Percentiles rank a stretch among this genome's conserved stretches.
Conservation (phyloP, 2,113 vertebrate species). For the Siniperca chuatsi region DNA sequence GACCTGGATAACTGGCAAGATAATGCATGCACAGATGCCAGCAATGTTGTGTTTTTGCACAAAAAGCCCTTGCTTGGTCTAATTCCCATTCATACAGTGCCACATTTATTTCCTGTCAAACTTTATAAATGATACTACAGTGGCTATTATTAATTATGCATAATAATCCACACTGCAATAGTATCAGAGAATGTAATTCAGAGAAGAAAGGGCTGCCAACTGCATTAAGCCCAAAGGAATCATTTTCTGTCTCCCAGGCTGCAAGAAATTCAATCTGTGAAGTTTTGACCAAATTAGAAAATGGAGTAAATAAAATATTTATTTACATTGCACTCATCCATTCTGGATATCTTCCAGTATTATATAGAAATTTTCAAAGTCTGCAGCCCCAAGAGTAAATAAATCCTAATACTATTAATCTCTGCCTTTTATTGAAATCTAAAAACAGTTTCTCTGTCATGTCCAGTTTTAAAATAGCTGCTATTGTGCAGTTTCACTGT, state of each 20-base stretch:
- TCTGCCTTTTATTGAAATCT: conserved; percentile 39
- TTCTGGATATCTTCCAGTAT: conserved; percentile 37
- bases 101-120: conserved; percentile 51
- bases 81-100: conserved; percentile 31
- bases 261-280: conserved; percentile 55
- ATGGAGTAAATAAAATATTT: conserved; percentile 59
- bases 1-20: conserved; percentile 39
- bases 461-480: conserved; percentile 61
- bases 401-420: conserved; percentile 42
- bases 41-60: conserved; percentile 5
- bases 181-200: conserved; percentile 54
- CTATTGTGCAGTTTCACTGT: conserved; percentile 63
- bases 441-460: conserved; percentile 49
- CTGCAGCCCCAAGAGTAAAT: conserved; percentile 31
- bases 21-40: conserved; percentile 28
- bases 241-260: conserved; percentile 39
- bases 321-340: conserved; percentile 54
- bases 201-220: conserved; percentile 32
- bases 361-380: conserved; percentile 28
- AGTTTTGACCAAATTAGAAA: conserved; percentile 62
- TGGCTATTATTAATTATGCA: conserved; percentile 59
- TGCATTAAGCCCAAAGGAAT: conserved; percentile 40
- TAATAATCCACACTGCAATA: conserved; percentile 52
- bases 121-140: conserved; percentile 47
- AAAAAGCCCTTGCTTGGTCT: neutral